These are phyloP conservation scores for Microcebus lehilahytsara DNA, from an alignment of 2,113 vertebrate genomes.

Conservation along the genomic window DNA sequence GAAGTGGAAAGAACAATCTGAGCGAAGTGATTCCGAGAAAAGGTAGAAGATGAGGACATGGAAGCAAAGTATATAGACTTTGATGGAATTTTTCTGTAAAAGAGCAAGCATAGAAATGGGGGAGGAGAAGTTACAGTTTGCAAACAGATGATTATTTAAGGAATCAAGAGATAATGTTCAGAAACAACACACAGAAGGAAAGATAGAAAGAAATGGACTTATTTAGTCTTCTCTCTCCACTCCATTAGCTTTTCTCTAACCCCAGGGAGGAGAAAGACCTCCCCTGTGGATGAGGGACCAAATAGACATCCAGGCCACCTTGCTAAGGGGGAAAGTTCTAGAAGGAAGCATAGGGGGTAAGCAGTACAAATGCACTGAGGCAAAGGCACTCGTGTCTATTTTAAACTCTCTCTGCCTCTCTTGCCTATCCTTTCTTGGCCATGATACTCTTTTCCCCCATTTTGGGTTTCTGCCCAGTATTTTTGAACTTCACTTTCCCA, in stretches of 20 bases:
- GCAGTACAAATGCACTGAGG: not conserved
- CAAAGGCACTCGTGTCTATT: not conserved
- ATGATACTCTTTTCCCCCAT: not conserved
- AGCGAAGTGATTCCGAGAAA: not conserved
- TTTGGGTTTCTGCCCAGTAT: conserved; percentile 13
- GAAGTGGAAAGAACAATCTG: not conserved
- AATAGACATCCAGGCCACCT: not conserved
- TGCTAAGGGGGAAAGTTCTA: not conserved
- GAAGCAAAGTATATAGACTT: not conserved
- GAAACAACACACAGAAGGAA: not conserved
- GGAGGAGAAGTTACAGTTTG: not conserved
- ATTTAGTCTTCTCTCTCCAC: not conserved
- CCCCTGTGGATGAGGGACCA: not conserved
- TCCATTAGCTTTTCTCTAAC: not conserved
- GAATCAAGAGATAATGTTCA: not conserved
- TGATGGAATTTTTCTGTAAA: not conserved
- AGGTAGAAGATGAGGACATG: not conserved
- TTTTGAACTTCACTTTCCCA: conserved; percentile 41
- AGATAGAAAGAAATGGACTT: not conserved
- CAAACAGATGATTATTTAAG: not conserved
- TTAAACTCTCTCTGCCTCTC: not conserved
- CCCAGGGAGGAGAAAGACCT: not conserved
- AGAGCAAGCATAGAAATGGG: not conserved
- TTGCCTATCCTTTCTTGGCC: not conserved
- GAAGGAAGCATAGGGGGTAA: not conserved